Base-by-base conservation (phyloP, 2,888 invertebrate species). In the Clanis bilineata region DNA sequence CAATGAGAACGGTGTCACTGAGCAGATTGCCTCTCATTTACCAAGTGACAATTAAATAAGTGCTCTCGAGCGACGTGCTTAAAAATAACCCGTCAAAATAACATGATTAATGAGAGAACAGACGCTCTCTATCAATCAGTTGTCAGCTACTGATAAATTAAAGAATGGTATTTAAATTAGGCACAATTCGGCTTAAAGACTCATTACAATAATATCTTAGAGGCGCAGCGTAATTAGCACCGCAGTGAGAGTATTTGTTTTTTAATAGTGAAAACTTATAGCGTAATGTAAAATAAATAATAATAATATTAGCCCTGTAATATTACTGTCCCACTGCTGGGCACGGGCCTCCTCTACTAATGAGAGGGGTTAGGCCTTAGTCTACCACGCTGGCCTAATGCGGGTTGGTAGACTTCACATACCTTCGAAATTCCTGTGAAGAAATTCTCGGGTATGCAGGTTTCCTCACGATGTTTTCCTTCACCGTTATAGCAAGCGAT, bases 11-110 rank as follows among this genome's bases (percentile, higher is more conserved):
- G 87, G 89, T 90, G 90, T 91, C 92, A 85, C 88, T 83, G 88
- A 86, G 85, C 89, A 89, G 88, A 90, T 89, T 89, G 88, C 86
- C 83, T 80, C 85, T 87, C 84, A 87, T 89, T 89, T 90, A 86
- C 81, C 83, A 83, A 87, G 88, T 85, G 84, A 90, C 89, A 89
- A 91, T 91, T 91, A 90, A 89, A 90, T 90, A 88, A 90, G 88
- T 82, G 86, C 80, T 86, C 83, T 86, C 79, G 83, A 85, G 83
- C 81, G 84, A 80, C 82, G 81, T 80, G 80, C 78, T 77, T 80
- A 79, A 80, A 79, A 85, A 80, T 73, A 73, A 81, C 77, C 83
- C 85, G 86, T 89, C 88, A 87, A 82, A 87, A 86, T 83, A 82
- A 82, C 78, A 80, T 88, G 88, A 90, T 90, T 88, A 86, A 90